These are phyloP conservation scores for Oophaga sylvatica DNA, from an alignment of 2,797 vertebrate species.

Conservation along the genomic window DNA sequence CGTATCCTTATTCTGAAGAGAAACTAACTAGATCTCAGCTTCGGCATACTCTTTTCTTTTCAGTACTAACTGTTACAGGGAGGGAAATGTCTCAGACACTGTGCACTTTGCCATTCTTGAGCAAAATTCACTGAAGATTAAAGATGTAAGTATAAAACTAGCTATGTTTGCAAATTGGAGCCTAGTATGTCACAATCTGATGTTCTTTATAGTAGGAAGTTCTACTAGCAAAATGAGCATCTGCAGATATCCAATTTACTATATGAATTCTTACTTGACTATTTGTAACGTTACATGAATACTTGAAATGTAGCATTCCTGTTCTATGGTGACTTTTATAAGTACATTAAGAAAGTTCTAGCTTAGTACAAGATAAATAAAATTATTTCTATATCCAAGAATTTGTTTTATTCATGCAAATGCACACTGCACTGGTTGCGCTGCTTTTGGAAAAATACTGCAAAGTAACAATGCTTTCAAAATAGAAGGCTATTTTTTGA, in stretches of 20 bases:
- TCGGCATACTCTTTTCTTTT: background rate
- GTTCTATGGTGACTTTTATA: too few relatives aligned
- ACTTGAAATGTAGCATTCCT: too few relatives aligned
- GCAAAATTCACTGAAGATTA: background rate
- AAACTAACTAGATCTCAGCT: slow-evolving; percentile 9
- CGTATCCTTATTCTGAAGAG: background rate
- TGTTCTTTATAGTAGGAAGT: background rate
- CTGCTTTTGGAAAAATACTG: too few relatives aligned
- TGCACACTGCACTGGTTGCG: too few relatives aligned
- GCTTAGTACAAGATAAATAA: too few relatives aligned
- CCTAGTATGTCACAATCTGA: background rate
- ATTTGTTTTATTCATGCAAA: too few relatives aligned
- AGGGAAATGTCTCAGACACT: background rate
- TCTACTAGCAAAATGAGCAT: background rate
- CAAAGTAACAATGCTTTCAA: too few relatives aligned
- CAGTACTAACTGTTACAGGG: background rate
- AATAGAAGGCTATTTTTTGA: too few relatives aligned
- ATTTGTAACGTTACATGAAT: too few relatives aligned
- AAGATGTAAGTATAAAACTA: slow-evolving; percentile 7
- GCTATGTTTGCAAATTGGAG: background rate
- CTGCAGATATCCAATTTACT: background rate
- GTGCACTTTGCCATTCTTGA: background rate
- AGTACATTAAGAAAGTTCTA: too few relatives aligned
- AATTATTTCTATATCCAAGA: too few relatives aligned
- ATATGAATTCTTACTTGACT: background rate